Base-by-base conservation (phyloP, 2,888 invertebrate genomes). In the Stenurella melanura region DNA sequence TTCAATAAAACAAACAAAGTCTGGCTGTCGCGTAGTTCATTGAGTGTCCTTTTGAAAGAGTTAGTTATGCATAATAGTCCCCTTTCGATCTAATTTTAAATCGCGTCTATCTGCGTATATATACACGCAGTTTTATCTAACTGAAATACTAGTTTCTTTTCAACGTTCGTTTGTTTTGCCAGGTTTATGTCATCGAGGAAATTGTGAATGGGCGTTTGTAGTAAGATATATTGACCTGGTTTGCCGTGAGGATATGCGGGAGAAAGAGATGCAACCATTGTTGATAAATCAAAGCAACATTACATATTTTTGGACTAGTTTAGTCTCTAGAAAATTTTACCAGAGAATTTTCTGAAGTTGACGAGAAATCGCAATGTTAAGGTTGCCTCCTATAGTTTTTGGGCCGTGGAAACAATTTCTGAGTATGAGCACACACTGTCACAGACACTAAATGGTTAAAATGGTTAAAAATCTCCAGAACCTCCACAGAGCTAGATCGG, bases 1-100 rank as follows among this genome's bases (percentile, higher is more conserved):
- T 66, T 12, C 64, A 66, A 66, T 66, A 66, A 66, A 66, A 66
- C 38, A 63, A 63, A 63, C 18, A 38, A 63, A 38, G 38, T 38
- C 42, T 66, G 50, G 42, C 64, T 15, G 42, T 42, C 42, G 64
- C 38, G 9, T 38, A 12, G 17, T 66, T 21, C 38, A 66, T 63
- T 66, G 64, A 50, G 64, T 66, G 42, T 66, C 64, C 38, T 38
- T 58, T 58, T 58, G 58, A 58, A 21, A 58, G 18, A 10, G 19
- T 58, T 21, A 58, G 58, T 19, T 66, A 50, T 38, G 38, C 50
- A 21, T 15, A 12, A 42, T 38, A 50, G 64, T 64, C 17, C 15
- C 18, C 11, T 19, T 66, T 66, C 42, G 50, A 66, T 66, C 42
- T 42, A 42, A 66, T 66, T 66, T 42, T 38, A 18, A 38, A 38